Conservation (phyloP, 2,113 vertebrate species). For the Corvus moneduloides region DNA sequence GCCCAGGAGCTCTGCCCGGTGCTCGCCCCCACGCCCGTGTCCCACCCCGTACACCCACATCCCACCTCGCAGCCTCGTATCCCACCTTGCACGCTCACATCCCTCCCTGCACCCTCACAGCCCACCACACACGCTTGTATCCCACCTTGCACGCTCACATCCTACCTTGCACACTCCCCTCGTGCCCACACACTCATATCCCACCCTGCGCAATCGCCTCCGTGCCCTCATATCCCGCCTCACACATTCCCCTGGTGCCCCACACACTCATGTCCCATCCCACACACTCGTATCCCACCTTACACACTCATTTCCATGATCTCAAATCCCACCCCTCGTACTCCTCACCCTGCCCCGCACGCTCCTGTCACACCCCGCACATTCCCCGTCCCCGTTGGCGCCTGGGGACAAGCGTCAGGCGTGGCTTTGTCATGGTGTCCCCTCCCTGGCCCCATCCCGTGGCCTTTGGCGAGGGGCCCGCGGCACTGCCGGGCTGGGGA, state of each 20-base stretch:
- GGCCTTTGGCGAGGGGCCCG: neutral
- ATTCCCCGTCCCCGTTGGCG: neutral
- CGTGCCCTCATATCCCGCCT: neutral
- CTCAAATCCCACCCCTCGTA: neutral
- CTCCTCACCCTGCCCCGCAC: neutral
- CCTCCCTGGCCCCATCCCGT: neutral
- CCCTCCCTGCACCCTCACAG: neutral
- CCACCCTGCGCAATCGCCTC: accelerated
- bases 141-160: neutral
- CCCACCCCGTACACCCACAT: neutral
- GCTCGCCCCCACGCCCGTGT: neutral
- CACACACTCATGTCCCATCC: accelerated
- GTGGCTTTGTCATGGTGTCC: neutral
- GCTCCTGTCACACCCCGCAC: neutral
- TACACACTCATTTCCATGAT: neutral
- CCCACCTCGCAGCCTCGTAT: neutral
- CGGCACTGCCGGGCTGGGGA: neutral
- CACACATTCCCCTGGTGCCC: neutral
- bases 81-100: neutral
- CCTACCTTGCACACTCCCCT: neutral
- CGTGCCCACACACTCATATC: neutral
- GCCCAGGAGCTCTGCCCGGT: neutral
- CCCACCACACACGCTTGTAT: neutral
- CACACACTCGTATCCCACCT: neutral
- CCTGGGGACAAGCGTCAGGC: neutral